Conservation (phyloP, 2,113 vertebrate genomes). For the Ammodytes marinus region DNA sequence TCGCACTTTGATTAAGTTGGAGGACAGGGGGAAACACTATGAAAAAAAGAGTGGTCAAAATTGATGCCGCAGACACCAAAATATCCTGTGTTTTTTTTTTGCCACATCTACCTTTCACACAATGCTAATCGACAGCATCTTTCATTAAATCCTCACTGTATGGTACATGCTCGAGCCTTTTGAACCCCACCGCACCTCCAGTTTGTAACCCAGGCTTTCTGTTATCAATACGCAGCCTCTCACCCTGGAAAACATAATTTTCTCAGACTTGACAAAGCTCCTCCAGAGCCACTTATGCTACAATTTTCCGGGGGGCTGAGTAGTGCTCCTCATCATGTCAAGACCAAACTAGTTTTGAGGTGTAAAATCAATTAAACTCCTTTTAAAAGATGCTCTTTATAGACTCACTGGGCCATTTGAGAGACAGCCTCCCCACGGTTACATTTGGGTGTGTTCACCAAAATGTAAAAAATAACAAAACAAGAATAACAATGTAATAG, state of each 20-base stretch:
- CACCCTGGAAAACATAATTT: background rate
- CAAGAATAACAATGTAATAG: background rate
- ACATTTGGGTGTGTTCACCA: background rate
- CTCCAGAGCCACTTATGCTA: background rate
- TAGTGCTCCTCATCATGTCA: background rate
- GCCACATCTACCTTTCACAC: background rate
- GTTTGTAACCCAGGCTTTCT: background rate
- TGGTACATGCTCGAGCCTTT: background rate
- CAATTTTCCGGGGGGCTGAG: background rate
- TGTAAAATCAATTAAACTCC: background rate
- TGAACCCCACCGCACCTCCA: background rate
- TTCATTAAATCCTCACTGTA: background rate
- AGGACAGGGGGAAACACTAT: background rate
- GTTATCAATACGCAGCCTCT: background rate
- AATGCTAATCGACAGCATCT: background rate
- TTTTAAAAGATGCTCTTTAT: background rate
- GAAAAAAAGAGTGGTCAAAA: background rate
- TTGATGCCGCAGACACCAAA: background rate
- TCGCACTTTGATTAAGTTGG: background rate
- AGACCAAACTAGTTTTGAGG: background rate
- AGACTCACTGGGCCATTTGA: background rate
- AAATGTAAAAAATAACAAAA: conserved; percentile 6
- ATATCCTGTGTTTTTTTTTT: background rate
- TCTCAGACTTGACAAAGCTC: background rate
- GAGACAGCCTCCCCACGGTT: background rate